Conservation (phyloP, 2,888 invertebrate genomes). For the Saturnia japonica region DNA sequence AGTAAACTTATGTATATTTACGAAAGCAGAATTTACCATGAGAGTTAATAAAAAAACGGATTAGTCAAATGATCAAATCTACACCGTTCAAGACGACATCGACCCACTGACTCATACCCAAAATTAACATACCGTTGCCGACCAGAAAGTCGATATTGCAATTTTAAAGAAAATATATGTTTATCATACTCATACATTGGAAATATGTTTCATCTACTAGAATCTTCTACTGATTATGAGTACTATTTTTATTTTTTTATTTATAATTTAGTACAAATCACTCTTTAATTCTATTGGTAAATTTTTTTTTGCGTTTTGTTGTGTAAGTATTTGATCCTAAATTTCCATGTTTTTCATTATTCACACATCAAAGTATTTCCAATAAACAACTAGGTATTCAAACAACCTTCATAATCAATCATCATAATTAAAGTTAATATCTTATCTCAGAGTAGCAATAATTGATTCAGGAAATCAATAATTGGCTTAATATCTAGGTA, state of each 20-base stretch:
- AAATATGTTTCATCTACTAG: not conserved
- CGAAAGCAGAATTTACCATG: constrained; percentile 35
- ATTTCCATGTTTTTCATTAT: constrained; percentile 15
- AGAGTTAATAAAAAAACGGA: constrained; percentile 32
- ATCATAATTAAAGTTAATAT: constrained; percentile 37
- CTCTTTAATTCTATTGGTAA: not conserved
- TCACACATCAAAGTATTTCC: constrained; percentile 24
- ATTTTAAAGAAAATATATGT: constrained; percentile 3
- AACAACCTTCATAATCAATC: constrained; percentile 39
- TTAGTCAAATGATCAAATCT: constrained; percentile 42
- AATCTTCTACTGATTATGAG: not conserved
- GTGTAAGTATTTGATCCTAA: not conserved
- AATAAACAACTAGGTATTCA: constrained; percentile 31
- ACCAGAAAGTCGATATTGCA: not conserved
- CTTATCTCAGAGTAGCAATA: constrained; percentile 35
- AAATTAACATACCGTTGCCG: constrained; percentile 36
- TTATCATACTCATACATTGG: not conserved
- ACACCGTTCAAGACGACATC: constrained; percentile 27
- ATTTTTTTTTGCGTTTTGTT: not conserved
- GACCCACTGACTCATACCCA: constrained; percentile 42
- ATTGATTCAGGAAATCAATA: constrained; percentile 29
- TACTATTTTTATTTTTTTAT: not conserved
- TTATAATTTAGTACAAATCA: not conserved
- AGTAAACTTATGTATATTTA: no score
- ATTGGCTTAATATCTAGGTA: constrained; percentile 29